These are phyloP conservation scores for Hydroisotoma schaefferi DNA, from an alignment of 2,888 invertebrate species.

Conservation along the genomic window DNA sequence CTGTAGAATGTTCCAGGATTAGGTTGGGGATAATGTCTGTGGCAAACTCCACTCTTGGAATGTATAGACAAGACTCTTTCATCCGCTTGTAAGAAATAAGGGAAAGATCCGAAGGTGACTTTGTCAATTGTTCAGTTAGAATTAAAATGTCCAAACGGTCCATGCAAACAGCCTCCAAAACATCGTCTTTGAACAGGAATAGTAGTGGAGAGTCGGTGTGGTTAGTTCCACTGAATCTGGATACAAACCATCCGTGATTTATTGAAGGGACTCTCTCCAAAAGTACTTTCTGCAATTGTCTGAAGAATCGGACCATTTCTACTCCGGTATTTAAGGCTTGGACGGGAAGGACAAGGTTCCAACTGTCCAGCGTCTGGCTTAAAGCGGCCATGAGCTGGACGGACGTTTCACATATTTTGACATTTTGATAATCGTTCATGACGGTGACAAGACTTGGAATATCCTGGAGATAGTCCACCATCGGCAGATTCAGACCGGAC, in stretches of 20 bases:
- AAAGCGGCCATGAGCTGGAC: constrained; percentile 3
- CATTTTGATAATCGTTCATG: background rate
- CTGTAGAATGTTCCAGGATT: constrained; percentile 8
- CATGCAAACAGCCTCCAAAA: constrained; percentile 14
- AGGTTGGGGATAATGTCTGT: constrained; percentile 7
- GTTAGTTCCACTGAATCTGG: background rate
- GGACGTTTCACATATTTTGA: constrained; percentile 5
- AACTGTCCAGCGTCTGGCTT: background rate
- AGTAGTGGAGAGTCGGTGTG: constrained; percentile 8
- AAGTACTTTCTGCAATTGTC: background rate
- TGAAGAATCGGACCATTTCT: constrained; percentile 12
- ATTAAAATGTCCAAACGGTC: constrained; percentile 20
- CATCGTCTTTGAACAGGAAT: constrained; percentile 8
- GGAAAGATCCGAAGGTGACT: background rate
- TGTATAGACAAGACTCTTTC: constrained; percentile 2
- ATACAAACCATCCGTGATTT: background rate
- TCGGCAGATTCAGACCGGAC: constrained; percentile 10
- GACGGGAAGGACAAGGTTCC: constrained; percentile 12
- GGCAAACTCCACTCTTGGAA: constrained; percentile 10
- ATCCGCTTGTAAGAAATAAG: constrained; percentile 3
- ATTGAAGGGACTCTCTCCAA: background rate
- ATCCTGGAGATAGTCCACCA: constrained; percentile 7
- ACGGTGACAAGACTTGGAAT: constrained; percentile 5
- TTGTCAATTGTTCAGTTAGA: constrained; percentile 1
- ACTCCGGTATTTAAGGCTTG: constrained; percentile 5